A percentile compares a stretch with the other conserved stretches of the same genome.
These are phyloP conservation scores for Colostygia pectinataria DNA, from an alignment of 2,888 invertebrate genomes.

Conservation along the genomic window DNA sequence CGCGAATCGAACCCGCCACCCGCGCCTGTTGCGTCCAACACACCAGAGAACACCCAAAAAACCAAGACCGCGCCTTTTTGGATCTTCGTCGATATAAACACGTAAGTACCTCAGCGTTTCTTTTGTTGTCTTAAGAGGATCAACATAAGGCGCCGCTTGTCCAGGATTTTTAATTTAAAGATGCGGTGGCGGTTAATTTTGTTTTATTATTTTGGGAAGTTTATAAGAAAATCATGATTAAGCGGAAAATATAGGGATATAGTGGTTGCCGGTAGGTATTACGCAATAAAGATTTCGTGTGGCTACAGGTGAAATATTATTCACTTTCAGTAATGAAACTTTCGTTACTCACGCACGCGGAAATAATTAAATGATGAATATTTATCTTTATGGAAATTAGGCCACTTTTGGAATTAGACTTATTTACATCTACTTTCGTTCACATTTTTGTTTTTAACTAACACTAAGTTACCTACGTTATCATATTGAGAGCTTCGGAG, in stretches of 20 bases:
- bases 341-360: constrained; percentile 23
- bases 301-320: constrained; percentile 12
- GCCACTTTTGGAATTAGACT: neutral
- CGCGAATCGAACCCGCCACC: constrained; percentile 20
- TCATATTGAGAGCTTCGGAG: no score
- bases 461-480: no score
- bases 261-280: neutral
- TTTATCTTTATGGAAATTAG: constrained; percentile 19
- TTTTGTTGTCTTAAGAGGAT: constrained; percentile 47
- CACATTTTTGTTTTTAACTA: no score
- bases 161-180: neutral
- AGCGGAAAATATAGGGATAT: neutral
- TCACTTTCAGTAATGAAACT: constrained; percentile 21
- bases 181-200: neutral
- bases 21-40: constrained; percentile 58
- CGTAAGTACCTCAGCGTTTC: constrained; percentile 57
- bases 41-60: constrained; percentile 33
- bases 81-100: constrained; percentile 49
- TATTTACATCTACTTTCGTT: neutral
- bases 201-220: neutral
- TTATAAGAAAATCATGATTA: neutral
- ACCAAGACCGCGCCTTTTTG: constrained; percentile 50
- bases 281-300: constrained; percentile 8
- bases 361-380: constrained; percentile 16
- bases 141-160: constrained; percentile 2